phyloP scores from a whole-genome alignment of 2,113 vertebrate genomes.

The Periophthalmodon schlosseri region DNA sequence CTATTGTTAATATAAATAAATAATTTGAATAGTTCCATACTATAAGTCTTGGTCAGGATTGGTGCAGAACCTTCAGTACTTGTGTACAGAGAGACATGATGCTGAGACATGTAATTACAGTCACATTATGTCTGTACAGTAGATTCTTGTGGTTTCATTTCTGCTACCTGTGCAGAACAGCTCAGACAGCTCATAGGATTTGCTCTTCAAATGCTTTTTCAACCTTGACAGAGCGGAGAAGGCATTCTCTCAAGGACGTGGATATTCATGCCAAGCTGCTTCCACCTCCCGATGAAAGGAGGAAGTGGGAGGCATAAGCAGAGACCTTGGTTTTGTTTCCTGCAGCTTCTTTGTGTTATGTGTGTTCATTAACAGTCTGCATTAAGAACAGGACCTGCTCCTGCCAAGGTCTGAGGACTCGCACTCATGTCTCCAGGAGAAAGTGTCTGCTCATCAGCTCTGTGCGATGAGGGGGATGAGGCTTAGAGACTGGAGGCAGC shows the following conservation, averaged over 20 bases:
- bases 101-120: not conserved
- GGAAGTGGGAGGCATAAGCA: constrained; percentile 18
- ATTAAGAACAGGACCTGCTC: constrained; percentile 1
- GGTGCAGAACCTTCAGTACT: no score
- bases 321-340: constrained; percentile 29
- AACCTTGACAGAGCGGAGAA: constrained; percentile 14
- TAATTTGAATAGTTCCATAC: no score
- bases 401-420: constrained; percentile 13
- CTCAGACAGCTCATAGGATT: not conserved
- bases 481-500: not conserved
- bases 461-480: not conserved
- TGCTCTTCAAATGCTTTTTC: constrained; percentile 11
- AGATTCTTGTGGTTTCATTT: not conserved
- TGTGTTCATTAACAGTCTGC: constrained; percentile 32
- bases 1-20: no score
- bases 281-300: constrained; percentile 31
- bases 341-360: constrained; percentile 13
- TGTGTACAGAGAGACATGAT: not conserved
- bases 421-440: constrained; percentile 1
- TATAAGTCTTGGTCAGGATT: no score
- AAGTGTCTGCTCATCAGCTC: constrained; percentile 12
- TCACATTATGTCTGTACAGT: not conserved
- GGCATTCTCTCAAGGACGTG: constrained; percentile 17
- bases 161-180: not conserved
- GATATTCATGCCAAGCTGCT: constrained; percentile 34